A percentile compares a stretch with the other conserved stretches of the same genome.
phyloP scores from a whole-genome alignment of 2,888 invertebrate genomes.

The Melipona bicolor region DNA sequence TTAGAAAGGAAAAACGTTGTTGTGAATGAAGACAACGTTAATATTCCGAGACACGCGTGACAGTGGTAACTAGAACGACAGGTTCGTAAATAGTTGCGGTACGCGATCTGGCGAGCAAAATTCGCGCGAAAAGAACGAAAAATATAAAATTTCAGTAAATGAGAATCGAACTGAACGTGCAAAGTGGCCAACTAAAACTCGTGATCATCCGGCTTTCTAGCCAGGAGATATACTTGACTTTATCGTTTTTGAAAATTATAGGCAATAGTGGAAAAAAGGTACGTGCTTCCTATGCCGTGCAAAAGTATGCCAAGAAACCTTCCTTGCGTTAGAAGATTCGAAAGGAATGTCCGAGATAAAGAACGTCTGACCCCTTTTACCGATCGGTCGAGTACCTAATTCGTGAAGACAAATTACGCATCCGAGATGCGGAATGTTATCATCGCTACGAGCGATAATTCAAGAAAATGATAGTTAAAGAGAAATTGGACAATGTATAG shows the following conservation, averaged over 20 bases:
- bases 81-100: slow-evolving; percentile 5
- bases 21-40: too few species aligned
- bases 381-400: neutral
- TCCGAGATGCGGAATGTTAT: neutral
- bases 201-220: neutral
- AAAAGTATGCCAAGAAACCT: slow-evolving; percentile 22
- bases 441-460: neutral
- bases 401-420: neutral
- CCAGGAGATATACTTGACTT: neutral
- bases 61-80: neutral
- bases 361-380: slow-evolving; percentile 27
- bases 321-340: slow-evolving; percentile 8
- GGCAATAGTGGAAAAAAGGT: neutral
- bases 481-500: slow-evolving; percentile 21
- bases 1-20: neutral
- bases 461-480: neutral
- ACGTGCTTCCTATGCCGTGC: neutral
- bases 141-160: neutral
- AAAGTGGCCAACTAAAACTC: neutral
- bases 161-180: neutral
- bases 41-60: neutral
- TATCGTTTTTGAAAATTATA: neutral
- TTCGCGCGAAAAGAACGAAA: neutral
- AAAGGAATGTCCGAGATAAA: slow-evolving; percentile 17
- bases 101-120: neutral